phyloP scores from a whole-genome alignment of 2,113 vertebrate species.

The Tragelaphus strepsiceros region DNA sequence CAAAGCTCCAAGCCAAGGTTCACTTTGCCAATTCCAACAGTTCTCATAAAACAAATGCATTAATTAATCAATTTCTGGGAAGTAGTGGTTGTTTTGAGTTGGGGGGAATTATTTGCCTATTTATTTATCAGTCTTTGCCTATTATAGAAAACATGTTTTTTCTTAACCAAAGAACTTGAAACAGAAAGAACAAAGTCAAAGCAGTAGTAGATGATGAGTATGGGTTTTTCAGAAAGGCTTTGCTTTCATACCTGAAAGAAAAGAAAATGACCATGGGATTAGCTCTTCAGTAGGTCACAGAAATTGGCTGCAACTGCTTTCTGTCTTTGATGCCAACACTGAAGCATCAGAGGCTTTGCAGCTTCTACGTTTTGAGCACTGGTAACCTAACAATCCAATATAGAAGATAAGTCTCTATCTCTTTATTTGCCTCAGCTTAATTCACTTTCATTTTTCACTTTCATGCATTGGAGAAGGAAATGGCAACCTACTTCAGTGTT shows the following conservation, averaged over 20 bases:
- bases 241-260: slow-evolving; percentile 29
- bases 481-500: too few species aligned
- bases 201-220: background rate
- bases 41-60: background rate
- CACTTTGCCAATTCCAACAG: background rate
- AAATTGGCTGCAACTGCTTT: background rate
- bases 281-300: background rate
- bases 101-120: background rate
- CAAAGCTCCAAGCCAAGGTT: background rate
- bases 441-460: too few species aligned
- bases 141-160: background rate
- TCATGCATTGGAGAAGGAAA: too few species aligned
- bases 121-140: background rate
- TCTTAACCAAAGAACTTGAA: background rate
- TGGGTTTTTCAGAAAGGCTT: background rate
- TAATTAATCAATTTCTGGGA: background rate
- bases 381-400: background rate
- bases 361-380: background rate
- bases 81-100: background rate
- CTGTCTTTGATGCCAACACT: background rate
- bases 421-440: background rate
- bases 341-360: background rate
- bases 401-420: background rate
- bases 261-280: background rate
- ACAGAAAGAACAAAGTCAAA: slow-evolving; percentile 25